Conservation (phyloP, 2,888 invertebrate species). For the Athalia rosae region DNA sequence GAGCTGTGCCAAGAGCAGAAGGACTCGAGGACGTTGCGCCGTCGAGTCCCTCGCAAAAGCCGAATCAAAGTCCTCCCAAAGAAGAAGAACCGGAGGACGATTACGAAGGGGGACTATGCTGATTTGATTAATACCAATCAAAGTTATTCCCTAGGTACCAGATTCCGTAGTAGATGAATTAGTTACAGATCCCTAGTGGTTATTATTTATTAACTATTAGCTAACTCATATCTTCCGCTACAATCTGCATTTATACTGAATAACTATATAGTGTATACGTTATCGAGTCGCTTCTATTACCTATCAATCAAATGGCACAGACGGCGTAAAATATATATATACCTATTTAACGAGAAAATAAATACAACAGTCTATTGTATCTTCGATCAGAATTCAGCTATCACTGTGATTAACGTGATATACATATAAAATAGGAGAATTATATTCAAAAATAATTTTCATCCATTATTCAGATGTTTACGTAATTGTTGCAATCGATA, state of each 20-base stretch:
- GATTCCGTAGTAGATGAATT: conserved; percentile 33
- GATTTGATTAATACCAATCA: conserved; percentile 48
- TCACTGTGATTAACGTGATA: no score
- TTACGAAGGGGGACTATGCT: conserved; percentile 60
- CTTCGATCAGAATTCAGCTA: not conserved
- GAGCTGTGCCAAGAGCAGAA: conserved; percentile 43
- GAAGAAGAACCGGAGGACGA: conserved; percentile 58
- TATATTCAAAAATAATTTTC: no score
- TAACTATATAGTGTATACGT: conserved; percentile 23
- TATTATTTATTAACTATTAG: conserved; percentile 25
- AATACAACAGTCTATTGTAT: not conserved
- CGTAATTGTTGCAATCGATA: no score
- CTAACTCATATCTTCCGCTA: conserved; percentile 40
- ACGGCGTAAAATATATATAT: conserved; percentile 5
- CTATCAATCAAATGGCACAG: not conserved
- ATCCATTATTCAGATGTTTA: no score
- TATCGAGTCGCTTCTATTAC: conserved; percentile 8
- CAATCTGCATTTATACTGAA: conserved; percentile 35
- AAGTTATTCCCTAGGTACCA: conserved; percentile 21
- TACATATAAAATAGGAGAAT: no score
- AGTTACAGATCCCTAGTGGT: conserved; percentile 21
- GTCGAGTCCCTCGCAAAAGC: conserved; percentile 42
- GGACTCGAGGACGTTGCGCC: not conserved
- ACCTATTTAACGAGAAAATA: conserved; percentile 11
- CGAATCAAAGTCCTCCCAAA: conserved; percentile 47